Evolutionary conservation across 2,797 vertebrate species (phyloP).

Genomic region (Phalloptychus januarius): DNA sequence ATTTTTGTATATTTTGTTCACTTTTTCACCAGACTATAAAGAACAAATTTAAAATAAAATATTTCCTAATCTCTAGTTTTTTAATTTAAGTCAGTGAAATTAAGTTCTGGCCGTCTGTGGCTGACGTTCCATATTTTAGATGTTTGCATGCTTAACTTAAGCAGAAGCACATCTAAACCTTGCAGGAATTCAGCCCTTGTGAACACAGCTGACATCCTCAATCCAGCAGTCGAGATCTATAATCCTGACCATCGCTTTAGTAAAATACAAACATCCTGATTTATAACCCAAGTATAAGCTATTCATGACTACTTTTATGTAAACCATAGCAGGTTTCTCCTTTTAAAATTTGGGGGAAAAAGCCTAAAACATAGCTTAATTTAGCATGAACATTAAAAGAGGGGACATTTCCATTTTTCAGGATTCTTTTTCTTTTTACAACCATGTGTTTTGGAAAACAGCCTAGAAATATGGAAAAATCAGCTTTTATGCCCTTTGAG

Average conservation of each 20-base stretch:
- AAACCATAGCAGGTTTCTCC: background rate
- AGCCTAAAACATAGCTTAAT: background rate
- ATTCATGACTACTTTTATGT: background rate
- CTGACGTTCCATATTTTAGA: background rate
- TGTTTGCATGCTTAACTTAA: background rate
- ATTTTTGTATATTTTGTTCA: background rate
- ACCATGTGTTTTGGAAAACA: background rate
- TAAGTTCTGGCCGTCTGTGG: background rate
- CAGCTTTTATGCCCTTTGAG: background rate
- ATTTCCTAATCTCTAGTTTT: background rate
- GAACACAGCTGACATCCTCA: background rate
- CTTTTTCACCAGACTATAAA: background rate
- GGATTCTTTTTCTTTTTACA: too few relatives aligned
- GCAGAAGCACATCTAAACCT: background rate
- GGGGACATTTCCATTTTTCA: background rate
- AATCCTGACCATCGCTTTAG: background rate
- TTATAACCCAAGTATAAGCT: background rate
- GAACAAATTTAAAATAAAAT: background rate
- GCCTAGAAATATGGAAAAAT: background rate
- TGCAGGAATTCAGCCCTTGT: background rate
- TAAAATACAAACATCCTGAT: background rate
- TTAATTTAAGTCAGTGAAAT: background rate
- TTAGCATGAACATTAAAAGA: background rate
- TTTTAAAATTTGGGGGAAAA: background rate
- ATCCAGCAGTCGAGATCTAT: background rate